Evolutionary conservation across 1,140 invertebrate genomes (phyloP).

Genomic region (Hermatobates lingyangjiaoensis): DNA sequence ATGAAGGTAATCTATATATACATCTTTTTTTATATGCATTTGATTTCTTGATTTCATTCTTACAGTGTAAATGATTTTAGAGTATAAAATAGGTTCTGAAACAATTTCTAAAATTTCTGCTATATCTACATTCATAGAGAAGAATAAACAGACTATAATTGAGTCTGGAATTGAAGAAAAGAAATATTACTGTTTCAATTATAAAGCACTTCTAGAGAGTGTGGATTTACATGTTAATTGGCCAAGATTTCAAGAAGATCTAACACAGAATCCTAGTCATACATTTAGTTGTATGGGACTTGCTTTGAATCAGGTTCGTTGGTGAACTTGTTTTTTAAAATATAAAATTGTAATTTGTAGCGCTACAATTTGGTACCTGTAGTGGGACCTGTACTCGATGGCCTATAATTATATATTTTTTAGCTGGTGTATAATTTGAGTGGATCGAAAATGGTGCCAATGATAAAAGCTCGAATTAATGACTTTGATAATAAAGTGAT

Average conservation of each 20-base stretch:
- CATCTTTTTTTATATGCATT: background rate
- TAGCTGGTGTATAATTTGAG: constrained; percentile 23
- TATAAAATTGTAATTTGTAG: background rate
- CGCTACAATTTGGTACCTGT: background rate
- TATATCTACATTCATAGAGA: constrained; percentile 33
- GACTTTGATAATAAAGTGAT: constrained; percentile 46
- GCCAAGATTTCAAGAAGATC: constrained; percentile 38
- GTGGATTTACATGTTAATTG: constrained; percentile 34
- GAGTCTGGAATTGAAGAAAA: constrained; percentile 39
- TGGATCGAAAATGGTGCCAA: constrained; percentile 14
- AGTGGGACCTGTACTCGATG: constrained; percentile 21
- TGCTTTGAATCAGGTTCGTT: constrained; percentile 45
- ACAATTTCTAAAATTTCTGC: constrained; percentile 30
- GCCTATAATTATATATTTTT: constrained; percentile 26
- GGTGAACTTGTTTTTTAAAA: constrained; percentile 1
- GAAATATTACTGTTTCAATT: constrained; percentile 39
- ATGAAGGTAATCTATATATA: constrained; percentile 30
- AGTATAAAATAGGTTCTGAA: constrained; percentile 27
- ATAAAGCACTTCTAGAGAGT: constrained; percentile 37
- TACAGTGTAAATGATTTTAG: constrained; percentile 23
- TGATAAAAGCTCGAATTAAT: constrained; percentile 40
- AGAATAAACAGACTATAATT: constrained; percentile 29
- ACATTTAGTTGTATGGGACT: constrained; percentile 45
- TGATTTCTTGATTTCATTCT: background rate
- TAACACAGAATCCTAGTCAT: constrained; percentile 40